These are phyloP conservation scores for pig (Sus scrofa) DNA, from an alignment of 2,113 vertebrate genomes.

Conservation along the genomic window DNA sequence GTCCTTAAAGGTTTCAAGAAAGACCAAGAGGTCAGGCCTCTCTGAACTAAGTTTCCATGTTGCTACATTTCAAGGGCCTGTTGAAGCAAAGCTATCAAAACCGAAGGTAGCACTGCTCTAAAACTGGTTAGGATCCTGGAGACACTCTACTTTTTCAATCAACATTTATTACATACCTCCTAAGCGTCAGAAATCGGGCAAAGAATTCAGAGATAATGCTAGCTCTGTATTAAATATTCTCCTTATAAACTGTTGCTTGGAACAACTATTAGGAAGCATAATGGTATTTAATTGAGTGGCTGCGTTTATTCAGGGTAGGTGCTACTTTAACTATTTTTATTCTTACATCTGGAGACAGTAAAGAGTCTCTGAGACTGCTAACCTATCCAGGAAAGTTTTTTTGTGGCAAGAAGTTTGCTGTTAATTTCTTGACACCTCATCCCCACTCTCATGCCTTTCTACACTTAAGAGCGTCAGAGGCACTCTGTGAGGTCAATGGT, in stretches of 20 bases:
- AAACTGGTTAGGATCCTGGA: not conserved
- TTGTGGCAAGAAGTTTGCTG: not conserved
- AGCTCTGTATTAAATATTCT: not conserved
- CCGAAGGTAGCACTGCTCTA: not conserved
- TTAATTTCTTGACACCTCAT: not conserved
- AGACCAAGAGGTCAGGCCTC: not conserved
- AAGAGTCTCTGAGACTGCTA: not conserved
- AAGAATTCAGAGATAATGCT: not conserved
- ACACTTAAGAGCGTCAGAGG: not conserved
- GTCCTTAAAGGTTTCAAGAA: not conserved
- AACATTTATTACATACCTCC: not conserved
- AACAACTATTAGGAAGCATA: not conserved
- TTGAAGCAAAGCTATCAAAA: conserved; percentile 41
- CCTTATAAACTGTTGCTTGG: not conserved
- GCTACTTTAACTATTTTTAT: not conserved
- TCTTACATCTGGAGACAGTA: conserved; percentile 5
- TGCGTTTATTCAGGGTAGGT: not conserved
- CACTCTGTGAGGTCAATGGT: not conserved
- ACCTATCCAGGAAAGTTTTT: conserved; percentile 12
- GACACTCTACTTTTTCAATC: not conserved
- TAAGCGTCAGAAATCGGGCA: not conserved
- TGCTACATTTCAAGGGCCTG: not conserved
- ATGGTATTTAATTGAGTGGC: not conserved
- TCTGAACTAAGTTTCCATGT: not conserved
- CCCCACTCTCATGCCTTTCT: not conserved